Evolutionary conservation across 1,140 invertebrate species (phyloP).

Genomic region (Trichonephila clavipes): DNA sequence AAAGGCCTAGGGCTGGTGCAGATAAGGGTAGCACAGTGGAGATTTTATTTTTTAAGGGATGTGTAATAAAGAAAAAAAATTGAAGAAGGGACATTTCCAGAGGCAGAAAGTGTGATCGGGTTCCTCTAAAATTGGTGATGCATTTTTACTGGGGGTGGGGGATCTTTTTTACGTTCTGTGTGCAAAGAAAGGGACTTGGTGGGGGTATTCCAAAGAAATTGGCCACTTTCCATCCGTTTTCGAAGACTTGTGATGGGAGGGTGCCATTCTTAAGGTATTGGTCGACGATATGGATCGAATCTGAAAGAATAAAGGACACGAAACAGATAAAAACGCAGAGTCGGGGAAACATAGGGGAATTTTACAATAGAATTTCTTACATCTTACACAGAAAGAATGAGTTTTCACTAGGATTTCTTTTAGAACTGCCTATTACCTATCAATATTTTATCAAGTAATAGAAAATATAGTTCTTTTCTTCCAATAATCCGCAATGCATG

Average conservation of each 20-base stretch:
- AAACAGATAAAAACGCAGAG: background rate
- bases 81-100: background rate
- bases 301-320: background rate
- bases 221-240: conserved; percentile 20
- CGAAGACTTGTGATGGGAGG: background rate
- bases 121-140: background rate
- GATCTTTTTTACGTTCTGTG: background rate
- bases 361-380: background rate
- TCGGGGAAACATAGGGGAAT: background rate
- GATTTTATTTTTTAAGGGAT: background rate
- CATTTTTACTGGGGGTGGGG: background rate
- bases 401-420: background rate
- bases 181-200: background rate
- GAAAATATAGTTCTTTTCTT: background rate
- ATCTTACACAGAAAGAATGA: background rate
- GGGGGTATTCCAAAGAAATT: background rate
- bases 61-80: background rate
- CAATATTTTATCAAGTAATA: background rate
- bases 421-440: background rate
- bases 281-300: background rate
- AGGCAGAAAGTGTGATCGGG: background rate
- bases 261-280: background rate
- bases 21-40: background rate
- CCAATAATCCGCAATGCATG: too few relatives aligned
- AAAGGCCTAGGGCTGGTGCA: background rate